Evolutionary conservation across 2,888 invertebrate genomes (phyloP).

Genomic region (Frankliniella fusca): DNA sequence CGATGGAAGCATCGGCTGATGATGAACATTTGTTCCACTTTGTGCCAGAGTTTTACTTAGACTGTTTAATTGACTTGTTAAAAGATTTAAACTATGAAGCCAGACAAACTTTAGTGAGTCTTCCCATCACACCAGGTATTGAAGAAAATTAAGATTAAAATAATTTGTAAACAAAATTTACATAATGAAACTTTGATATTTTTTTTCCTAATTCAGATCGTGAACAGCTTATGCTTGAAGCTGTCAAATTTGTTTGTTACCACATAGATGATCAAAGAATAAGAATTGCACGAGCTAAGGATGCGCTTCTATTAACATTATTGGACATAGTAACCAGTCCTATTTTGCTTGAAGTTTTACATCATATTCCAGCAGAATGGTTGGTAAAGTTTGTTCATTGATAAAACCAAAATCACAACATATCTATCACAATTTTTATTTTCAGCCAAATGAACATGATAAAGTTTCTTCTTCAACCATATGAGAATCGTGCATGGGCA

Average conservation of each 20-base stretch:
- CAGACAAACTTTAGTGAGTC: slow-evolving; percentile 49
- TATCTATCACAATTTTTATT: background rate
- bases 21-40: slow-evolving; percentile 61
- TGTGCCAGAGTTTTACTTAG: slow-evolving; percentile 69
- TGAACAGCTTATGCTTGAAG: slow-evolving; percentile 56
- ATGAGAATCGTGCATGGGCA: slow-evolving; percentile 77
- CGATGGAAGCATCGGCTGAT: slow-evolving; percentile 56
- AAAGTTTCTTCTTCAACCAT: slow-evolving; percentile 66
- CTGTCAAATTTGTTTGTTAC: slow-evolving; percentile 67
- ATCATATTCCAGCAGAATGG: slow-evolving; percentile 61
- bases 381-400: slow-evolving; percentile 30
- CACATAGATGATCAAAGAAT: slow-evolving; percentile 74
- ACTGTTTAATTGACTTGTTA: slow-evolving; percentile 61
- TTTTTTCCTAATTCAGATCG: slow-evolving; percentile 38
- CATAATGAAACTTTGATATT: background rate
- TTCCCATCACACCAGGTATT: slow-evolving; percentile 56
- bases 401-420: background rate
- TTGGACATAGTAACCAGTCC: slow-evolving; percentile 73
- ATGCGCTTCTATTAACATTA: slow-evolving; percentile 69
- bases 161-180: slow-evolving; percentile 1
- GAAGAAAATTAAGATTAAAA: slow-evolving; percentile 6
- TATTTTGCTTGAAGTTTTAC: slow-evolving; percentile 65
- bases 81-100: slow-evolving; percentile 44
- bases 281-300: slow-evolving; percentile 68
- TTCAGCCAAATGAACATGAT: slow-evolving; percentile 61